phyloP scores from a whole-genome alignment of 2,113 vertebrate genomes.

The Cryptomyrus ogoouensis region DNA sequence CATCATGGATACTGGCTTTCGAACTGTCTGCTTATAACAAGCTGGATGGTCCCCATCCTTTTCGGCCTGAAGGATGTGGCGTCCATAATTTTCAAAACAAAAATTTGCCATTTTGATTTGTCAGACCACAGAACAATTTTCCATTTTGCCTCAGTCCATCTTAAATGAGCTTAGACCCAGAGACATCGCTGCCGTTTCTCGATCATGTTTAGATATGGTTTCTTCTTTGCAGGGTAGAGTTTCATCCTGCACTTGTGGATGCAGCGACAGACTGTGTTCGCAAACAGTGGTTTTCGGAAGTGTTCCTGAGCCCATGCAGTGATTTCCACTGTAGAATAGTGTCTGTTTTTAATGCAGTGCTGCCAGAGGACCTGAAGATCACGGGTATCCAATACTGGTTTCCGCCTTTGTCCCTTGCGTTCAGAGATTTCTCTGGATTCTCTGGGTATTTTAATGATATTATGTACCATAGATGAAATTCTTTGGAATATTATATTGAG shows the following conservation, averaged over 20 bases:
- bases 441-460: background rate
- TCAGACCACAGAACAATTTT: background rate
- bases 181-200: background rate
- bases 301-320: background rate
- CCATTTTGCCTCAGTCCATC: background rate
- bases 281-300: background rate
- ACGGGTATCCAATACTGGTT: background rate
- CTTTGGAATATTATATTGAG: background rate
- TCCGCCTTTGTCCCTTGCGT: background rate
- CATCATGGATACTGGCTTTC: background rate
- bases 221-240: background rate
- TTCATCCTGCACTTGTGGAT: background rate
- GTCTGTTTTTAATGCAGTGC: background rate
- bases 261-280: background rate
- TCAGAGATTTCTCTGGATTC: background rate
- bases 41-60: background rate
- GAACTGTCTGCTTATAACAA: background rate
- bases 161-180: background rate
- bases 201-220: background rate
- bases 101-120: background rate
- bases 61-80: background rate
- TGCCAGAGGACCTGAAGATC: background rate
- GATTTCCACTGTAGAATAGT: background rate
- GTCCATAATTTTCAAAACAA: background rate
- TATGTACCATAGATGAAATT: background rate